Evolutionary conservation across 2,888 invertebrate species (phyloP).

Genomic region (Sepioteuthis lessoniana): DNA sequence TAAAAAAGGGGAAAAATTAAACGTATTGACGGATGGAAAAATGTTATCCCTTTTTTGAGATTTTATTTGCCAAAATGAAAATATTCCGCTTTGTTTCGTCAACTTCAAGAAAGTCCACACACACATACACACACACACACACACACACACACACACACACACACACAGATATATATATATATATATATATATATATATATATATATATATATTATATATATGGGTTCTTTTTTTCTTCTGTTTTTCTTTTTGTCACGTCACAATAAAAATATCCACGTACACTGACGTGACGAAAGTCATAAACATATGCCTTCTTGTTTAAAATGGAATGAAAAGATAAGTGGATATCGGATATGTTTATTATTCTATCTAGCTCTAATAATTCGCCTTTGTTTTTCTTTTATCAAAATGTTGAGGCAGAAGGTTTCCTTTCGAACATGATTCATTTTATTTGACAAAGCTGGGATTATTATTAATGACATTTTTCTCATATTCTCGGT

Average conservation of each 20-base stretch:
- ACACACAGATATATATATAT: too few relatives aligned
- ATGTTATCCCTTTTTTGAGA: neutral
- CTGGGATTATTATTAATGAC: neutral
- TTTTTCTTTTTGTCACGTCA: neutral
- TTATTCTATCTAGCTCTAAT: neutral
- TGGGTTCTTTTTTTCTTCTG: neutral
- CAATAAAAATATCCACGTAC: neutral
- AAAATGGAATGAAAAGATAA: neutral
- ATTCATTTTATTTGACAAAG: constrained; percentile 4
- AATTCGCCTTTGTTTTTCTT: neutral
- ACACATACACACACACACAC: too few relatives aligned
- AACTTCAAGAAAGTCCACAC: neutral
- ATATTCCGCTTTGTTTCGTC: neutral
- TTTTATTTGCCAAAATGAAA: neutral
- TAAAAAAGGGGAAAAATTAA: neutral
- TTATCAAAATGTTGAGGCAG: neutral
- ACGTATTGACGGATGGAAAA: neutral
- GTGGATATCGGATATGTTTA: neutral
- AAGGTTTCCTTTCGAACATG: neutral
- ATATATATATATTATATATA: too few relatives aligned
- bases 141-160: too few relatives aligned
- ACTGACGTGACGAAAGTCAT: constrained; percentile 33
- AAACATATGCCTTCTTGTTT: neutral
- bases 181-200: too few relatives aligned
- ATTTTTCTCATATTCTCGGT: neutral